Evolutionary conservation across 92 coral and sea anemone genomes (phyloP), one percentile per base, ranked within the genome.

Genomic region (Actinernus sp.): DNA sequence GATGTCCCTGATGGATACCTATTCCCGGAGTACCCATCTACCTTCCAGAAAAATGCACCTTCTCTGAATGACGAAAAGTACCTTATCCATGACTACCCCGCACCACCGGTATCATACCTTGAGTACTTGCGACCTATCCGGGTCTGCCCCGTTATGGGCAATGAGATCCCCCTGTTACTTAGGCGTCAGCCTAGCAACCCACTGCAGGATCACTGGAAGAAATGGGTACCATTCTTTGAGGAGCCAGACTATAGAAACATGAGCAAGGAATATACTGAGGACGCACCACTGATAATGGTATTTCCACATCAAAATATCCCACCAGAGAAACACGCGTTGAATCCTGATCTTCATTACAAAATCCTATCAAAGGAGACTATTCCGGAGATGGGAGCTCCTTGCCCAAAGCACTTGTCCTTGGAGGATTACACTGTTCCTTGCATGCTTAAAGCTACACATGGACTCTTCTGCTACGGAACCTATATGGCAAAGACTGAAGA

Each of bases 331-430:
- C 96, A 88, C 56, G 90, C 91, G 25, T 83, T 88, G 43, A 52
- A 88, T 41, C 96, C 96, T 32, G 96, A 88, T 58, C 49, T 79
- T 7, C 96, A 88, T 50, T 81, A 88, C 81, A 84, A 69, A 69
- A 64, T 88, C 3, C 81, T 88, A 37, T 72, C 64, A 58, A 88
- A 88, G 72, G 63, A 83, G 26, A 74, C 79, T 65, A 83, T 88
- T 27, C 95, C 95, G 3, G 95, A 88, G 45, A 83, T 88, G 90
- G 95, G 95, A 0, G 95, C 95, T 1, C 75, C 77, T 2, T 88
- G 88, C 34, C 87, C 95, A 1, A 63, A 68, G 14, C 69, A 88
- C 67, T 77, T 88, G 90, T 54, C 91, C 19, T 79, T 88, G 49
- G 74, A 78, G 48, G 71, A 78, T 31, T 88, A 88, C 52, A 77